Evolutionary conservation across 2,797 vertebrate genomes (phyloP), one percentile per base, ranked within the genome.

Genomic region (Streptopelia turtur): DNA sequence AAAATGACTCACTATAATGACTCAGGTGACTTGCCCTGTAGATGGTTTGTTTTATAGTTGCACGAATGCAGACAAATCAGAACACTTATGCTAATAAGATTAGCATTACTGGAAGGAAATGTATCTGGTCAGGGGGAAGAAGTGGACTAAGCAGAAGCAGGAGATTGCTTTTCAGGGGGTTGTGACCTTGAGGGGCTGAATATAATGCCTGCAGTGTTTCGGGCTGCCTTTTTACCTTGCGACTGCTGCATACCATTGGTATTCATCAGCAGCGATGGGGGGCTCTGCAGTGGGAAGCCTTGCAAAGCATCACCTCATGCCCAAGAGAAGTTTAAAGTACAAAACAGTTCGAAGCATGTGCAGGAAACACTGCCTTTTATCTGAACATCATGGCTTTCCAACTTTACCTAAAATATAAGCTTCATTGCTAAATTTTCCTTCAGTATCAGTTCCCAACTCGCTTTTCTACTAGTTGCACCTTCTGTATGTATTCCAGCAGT

Each of bases 141-240:
- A 76, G 56, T 33, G 30, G 56, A 45, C n/a, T 82, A 68, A 79
- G 84, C 60, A 82, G 76, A 81, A 83, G 43, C 37, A 79, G 90
- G 83, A 90, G 79, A 93, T 95, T 75, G 74, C 45, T 70, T 96
- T 95, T 66, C 81, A 68, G 60, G 64, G 49, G 87, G 63, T 81
- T 96, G 22, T 91, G 94, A 91, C 93, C 90, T 92, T 93, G 45
- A 61, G 60, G 0, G 4, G 27, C 52, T 72, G 84, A 39, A 50
- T 64, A 93, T 89, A 96, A 91, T 89, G 87, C 65, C 33, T 33
- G 41, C 60, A 94, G 83, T 94, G 93, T 95, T 95, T 87, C 76
- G 80, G 50, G 39, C 86, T 13, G n/a, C 70, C 63, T 94, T 88
- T 93, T 89, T 89, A 89, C 93, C 85, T 95, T 81, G 16, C 68